Base-by-base conservation (phyloP, 2,888 invertebrate genomes). In the Drosophila leonis region DNA sequence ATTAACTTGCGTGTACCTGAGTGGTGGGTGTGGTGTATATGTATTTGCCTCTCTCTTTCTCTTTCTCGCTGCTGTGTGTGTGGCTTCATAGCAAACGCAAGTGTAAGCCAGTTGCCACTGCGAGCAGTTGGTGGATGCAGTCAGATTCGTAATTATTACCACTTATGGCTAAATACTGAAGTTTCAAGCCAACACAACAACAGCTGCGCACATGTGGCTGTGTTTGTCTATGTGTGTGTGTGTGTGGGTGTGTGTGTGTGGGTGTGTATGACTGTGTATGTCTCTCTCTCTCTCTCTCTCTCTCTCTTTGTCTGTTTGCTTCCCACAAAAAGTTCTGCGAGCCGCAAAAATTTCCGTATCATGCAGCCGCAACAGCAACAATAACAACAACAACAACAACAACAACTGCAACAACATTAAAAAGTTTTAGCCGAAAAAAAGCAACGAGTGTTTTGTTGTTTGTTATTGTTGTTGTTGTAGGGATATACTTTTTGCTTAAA, bases 91-190 rank as follows among this genome's bases (percentile, higher is more conserved):
- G 15, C 24, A 15, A 9, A n/a, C 8, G 8, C 4, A 7, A 20
- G 63, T 31, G 63, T 65, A 65, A 72, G 72, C 83, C 20, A 51
- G 51, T 33, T 35, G 48, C 70, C 56, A 20, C 48, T 33, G 24
- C 31, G 41, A 54, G 31, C 41, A 59, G 42, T 49, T 42, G 15
- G 31, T 49, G 37, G 31, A 48, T 55, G 51, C 61, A 66, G 60
- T 63, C 82, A 71, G 82, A 77, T 70, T 69, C 75, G 77, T 83
- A 87, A 90, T 87, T 85, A 90, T 83, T 87, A 80, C 83, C 85
- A 87, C 91, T 90, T 90, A 82, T 78, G 82, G 90, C 83, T 89
- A 89, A 90, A 90, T 88, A 85, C 85, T 78, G 63, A 72, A 72
- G 65, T 73, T 75, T 39, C 46, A 57, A 64, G 44, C 49, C 29